Base-by-base conservation (phyloP, 37 sponge, comb jelly and placozoan species). In the Halisarca cf. caerulea region DNA sequence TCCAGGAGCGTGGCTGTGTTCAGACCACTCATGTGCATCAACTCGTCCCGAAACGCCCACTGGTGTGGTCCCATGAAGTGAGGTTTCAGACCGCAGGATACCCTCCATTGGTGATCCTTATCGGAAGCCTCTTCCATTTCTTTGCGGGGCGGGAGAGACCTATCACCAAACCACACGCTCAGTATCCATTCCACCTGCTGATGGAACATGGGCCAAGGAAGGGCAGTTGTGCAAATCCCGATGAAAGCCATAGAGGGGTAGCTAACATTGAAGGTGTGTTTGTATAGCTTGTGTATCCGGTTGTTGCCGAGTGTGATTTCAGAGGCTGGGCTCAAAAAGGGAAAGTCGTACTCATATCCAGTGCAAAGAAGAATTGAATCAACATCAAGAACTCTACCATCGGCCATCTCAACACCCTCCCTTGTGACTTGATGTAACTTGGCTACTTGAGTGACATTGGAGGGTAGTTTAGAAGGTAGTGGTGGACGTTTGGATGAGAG, bases 221-320 rank as follows among this genome's bases (percentile, higher is more conserved):
- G 28, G 15, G 86, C 64, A 0, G 36, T 21, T 18, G 39, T 53
- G 58, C 61, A 71, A 9, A 95, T 40, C 3, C 95, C 95, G 1
- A 92, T 73, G 44, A 95, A 82, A 8, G 83, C 86, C 92, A 92
- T 86, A 14, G 85, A 82, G 0, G 95, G 95, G 33, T 89, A 78
- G 24, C 37, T 0, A 36, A 66, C 53, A 73, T 91, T 88, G 60
- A 95, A 84, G n/a, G 80, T 84, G 45, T 95, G 95, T 60, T 92
- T 92, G 82, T 92, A 95, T 28, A 89, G 88, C 0, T 87, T 93
- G 39, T 24, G 32, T 20, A 95, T 77, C 25, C 88, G 30, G 34
- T 72, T 75, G 34, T 82, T 64, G 7, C 64, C 74, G 9, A 89
- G 81, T 34, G 40, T 23, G 6, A 95, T 74, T 18, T 83, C 88